Evolutionary conservation across 2,797 vertebrate species (phyloP), one percentile per base, ranked within the genome.

Genomic region (Pachyuromys duprasi): DNA sequence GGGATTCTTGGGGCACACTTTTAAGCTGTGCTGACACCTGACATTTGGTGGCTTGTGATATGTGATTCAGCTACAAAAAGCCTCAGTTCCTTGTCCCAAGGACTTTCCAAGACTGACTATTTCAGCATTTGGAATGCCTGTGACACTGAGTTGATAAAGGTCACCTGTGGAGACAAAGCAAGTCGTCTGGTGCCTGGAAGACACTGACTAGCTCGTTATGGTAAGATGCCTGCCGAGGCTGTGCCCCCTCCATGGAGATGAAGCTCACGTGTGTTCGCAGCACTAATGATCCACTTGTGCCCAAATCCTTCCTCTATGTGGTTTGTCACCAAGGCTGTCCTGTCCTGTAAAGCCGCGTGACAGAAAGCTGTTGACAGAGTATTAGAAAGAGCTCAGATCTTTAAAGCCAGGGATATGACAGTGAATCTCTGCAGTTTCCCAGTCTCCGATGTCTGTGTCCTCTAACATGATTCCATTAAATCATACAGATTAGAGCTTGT

Each of bases 301-400:
- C 70, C 53, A 20, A 87, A 76, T 95, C 92, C 96, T 93, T 97
- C 84, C 42, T 78, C 96, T 94, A 79, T 82, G 72, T 83, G 95
- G 94, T 94, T 94, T 98, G 98, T 97, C 97, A 97, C 93, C 72
- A 42, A 81, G 65, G 53, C 95, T 97, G 97, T 93, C 97, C 96
- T 92, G 62, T 94, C 76, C 93, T n/a, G 49, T 97, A 97, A 98
- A 97, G 96, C 93, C 88, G 83, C 28, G 53, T 98, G 98, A 98
- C 97, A 98, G 97, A 96, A 81, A 94, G 86, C 69, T 98, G 98
- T 98, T 98, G 98, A 99, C 98, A 98, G 98, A 97, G 94, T 94
- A 98, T 98, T 98, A 98, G 96, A 81, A 96, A 84, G 84, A 95
- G 82, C 96, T 97, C 94, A 96, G 89, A 94, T 97, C 96, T 97